phyloP scores from a whole-genome alignment of 2,113 vertebrate genomes.

The Microcebus lehilahytsara region DNA sequence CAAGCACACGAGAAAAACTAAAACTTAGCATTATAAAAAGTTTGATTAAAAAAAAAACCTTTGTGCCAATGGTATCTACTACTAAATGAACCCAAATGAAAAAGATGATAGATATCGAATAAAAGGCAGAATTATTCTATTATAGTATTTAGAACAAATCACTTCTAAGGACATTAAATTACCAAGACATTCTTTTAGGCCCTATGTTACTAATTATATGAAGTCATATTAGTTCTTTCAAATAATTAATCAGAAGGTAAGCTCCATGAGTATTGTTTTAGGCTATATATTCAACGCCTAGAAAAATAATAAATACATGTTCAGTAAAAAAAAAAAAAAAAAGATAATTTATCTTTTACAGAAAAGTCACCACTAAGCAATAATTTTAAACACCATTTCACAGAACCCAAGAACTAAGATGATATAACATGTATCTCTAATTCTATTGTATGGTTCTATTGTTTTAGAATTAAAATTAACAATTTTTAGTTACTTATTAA shows the following conservation, averaged over 20 bases:
- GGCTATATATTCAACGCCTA: neutral
- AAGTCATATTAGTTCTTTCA: neutral
- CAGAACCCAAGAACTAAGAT: neutral
- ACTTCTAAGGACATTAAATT: slow-evolving; percentile 38
- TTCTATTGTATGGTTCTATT: neutral
- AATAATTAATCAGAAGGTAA: slow-evolving; percentile 21
- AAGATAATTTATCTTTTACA: slow-evolving; percentile 30
- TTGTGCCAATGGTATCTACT: neutral
- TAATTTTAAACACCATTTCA: slow-evolving; percentile 10
- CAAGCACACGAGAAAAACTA: neutral
- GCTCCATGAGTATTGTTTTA: neutral
- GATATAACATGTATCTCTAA: neutral
- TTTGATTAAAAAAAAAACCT: neutral
- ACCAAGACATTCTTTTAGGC: neutral
- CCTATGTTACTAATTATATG: neutral
- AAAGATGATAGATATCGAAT: neutral
- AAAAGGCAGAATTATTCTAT: slow-evolving; percentile 20
- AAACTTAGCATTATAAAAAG: neutral
- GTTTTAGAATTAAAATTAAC: slow-evolving; percentile 2
- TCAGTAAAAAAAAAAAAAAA: slow-evolving; percentile 13
- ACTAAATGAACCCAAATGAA: slow-evolving; percentile 16
- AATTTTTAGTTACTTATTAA: slow-evolving; percentile 22
- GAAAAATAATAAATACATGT: neutral
- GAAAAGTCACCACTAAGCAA: neutral
- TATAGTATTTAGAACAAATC: neutral